Evolutionary conservation across 2,888 invertebrate species (phyloP).

Genomic region (Megaustenia siamemsis): DNA sequence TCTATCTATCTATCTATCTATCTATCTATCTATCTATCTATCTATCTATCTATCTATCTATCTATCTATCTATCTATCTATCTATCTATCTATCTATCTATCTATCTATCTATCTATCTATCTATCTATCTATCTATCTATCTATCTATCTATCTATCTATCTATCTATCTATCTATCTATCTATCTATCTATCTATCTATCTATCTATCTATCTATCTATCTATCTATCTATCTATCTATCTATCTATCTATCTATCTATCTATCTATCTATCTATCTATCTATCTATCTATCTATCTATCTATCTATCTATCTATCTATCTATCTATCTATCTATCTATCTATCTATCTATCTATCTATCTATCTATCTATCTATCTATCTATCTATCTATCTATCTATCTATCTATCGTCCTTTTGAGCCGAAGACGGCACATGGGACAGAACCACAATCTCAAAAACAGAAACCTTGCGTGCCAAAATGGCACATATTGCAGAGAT

Average conservation of each 20-base stretch:
- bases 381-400: background rate
- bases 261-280: background rate
- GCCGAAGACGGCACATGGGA: too few species aligned
- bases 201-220: background rate
- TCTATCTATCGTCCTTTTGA: background rate
- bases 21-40: conserved; percentile 15
- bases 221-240: background rate
- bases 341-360: background rate
- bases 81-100: conserved; percentile 15
- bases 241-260: conserved; percentile 1
- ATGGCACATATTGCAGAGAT: too few species aligned
- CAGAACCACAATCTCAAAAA: too few species aligned
- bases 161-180: conserved; percentile 15
- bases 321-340: background rate
- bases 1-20: conserved; percentile 15
- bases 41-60: conserved; percentile 9
- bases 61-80: conserved; percentile 15
- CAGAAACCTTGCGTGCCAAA: too few species aligned
- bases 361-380: background rate
- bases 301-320: background rate
- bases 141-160: conserved; percentile 15
- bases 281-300: background rate
- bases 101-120: conserved; percentile 15
- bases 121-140: conserved; percentile 15
- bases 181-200: background rate